A percentile compares a stretch with the other conserved stretches of the same genome.
phyloP scores from a whole-genome alignment of 2,888 invertebrate genomes.

The Volucella inanis region DNA sequence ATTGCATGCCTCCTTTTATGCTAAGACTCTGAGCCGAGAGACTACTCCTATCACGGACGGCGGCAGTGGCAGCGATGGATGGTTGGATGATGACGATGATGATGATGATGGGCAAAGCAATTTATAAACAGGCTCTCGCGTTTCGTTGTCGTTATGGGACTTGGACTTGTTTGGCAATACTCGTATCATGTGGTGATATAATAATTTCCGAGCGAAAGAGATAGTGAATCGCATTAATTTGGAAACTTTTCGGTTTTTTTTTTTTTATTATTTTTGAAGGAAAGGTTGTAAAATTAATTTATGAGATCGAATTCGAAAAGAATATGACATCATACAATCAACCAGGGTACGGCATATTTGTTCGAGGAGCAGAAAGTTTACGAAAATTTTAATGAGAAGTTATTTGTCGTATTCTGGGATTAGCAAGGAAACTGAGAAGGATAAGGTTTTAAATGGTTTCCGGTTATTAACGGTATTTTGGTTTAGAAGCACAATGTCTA shows the following conservation, averaged over 20 bases:
- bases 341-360: slow-evolving; percentile 1
- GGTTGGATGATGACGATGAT: slow-evolving; percentile 27
- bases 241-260: slow-evolving; percentile 17
- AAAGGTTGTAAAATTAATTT: slow-evolving; percentile 30
- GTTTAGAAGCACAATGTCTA: too few relatives aligned
- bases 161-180: slow-evolving; percentile 56
- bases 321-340: slow-evolving; percentile 47
- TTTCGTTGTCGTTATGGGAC: slow-evolving; percentile 58
- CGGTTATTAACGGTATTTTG: too few relatives aligned
- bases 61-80: slow-evolving; percentile 31
- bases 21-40: background rate
- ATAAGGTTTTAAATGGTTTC: too few relatives aligned
- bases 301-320: slow-evolving; percentile 18
- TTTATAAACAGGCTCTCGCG: slow-evolving; percentile 66
- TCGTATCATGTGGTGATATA: slow-evolving; percentile 51
- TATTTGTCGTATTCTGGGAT: too few relatives aligned
- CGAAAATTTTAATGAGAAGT: too few relatives aligned
- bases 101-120: slow-evolving; percentile 67
- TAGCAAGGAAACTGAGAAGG: too few relatives aligned
- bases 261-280: background rate
- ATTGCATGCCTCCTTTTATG: slow-evolving; percentile 54
- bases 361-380: slow-evolving; percentile 29
- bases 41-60: slow-evolving; percentile 20
- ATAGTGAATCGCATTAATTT: slow-evolving; percentile 35
- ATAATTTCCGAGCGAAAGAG: slow-evolving; percentile 24